Conservation (phyloP, 1,140 invertebrate genomes). For the Cataglyphis hispanica region DNA sequence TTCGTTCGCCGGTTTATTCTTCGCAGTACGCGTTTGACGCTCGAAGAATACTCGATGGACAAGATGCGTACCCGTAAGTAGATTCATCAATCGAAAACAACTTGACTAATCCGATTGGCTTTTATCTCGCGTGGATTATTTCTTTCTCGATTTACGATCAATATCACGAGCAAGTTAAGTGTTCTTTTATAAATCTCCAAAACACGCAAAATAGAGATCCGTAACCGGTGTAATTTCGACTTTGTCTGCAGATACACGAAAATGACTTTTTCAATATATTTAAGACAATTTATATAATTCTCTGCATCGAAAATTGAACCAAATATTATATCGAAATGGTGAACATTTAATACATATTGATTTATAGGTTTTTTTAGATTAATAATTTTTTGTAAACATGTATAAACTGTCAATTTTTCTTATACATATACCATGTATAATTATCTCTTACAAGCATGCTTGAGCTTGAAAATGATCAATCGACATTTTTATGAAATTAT, state of each 20-base stretch:
- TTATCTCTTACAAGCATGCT: not conserved
- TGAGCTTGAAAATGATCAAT: not conserved
- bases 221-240: not conserved
- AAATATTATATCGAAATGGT: not conserved
- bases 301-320: not conserved
- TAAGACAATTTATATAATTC: not conserved
- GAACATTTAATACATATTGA: not conserved
- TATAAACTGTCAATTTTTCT: not conserved
- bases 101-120: not conserved
- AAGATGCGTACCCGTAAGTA: constrained; percentile 53
- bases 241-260: not conserved
- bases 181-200: not conserved
- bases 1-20: not conserved
- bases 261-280: not conserved
- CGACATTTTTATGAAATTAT: not conserved
- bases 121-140: not conserved
- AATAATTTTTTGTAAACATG: not conserved
- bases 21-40: constrained; percentile 22
- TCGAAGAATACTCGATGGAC: not conserved
- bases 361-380: not conserved
- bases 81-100: not conserved
- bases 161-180: not conserved
- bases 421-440: not conserved
- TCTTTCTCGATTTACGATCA: not conserved
- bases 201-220: not conserved